Conservation (phyloP, 2,888 invertebrate species). For the Cremastobaeus sp. region DNA sequence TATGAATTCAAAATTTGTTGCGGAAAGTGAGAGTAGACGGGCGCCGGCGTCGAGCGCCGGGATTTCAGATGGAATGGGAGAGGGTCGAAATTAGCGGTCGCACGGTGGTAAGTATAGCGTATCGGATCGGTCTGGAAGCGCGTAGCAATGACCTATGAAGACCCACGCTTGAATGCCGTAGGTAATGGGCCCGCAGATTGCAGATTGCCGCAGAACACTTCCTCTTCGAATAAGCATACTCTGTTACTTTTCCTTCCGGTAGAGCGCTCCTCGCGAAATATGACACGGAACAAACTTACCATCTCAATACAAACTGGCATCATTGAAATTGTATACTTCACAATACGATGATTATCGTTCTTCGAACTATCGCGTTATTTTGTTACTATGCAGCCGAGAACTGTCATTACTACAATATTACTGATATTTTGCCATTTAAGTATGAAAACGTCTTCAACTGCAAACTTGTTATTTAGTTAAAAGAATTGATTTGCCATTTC, state of each 20-base stretch:
- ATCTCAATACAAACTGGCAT: conserved; percentile 36
- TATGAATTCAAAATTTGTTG: conserved; percentile 67
- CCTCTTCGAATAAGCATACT: conserved; percentile 38
- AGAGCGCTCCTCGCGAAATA: conserved; percentile 37
- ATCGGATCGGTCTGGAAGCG: conserved; percentile 41
- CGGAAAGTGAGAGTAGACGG: conserved; percentile 62
- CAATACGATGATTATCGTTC: conserved; percentile 38
- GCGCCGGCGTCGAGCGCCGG: conserved; percentile 29
- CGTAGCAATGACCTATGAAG: conserved; percentile 49
- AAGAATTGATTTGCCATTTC: conserved; percentile 13
- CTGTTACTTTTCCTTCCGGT: conserved; percentile 52
- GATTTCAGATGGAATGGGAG: conserved; percentile 46
- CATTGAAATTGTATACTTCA: conserved; percentile 39
- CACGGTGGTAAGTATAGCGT: conserved; percentile 42
- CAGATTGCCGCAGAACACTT: conserved; percentile 42
- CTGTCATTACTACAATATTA: conserved; percentile 26
- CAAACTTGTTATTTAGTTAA: conserved; percentile 26
- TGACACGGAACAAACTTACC: conserved; percentile 40
- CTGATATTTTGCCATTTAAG: conserved; percentile 29
- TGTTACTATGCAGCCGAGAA: conserved; percentile 11
- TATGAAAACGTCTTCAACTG: conserved; percentile 23
- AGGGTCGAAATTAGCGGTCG: conserved; percentile 51
- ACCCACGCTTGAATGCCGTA: conserved; percentile 48
- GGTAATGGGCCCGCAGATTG: conserved; percentile 47
- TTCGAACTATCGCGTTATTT: conserved; percentile 30